Conservation (phyloP, 2,888 invertebrate genomes). For the Podotricha telesiphe region DNA sequence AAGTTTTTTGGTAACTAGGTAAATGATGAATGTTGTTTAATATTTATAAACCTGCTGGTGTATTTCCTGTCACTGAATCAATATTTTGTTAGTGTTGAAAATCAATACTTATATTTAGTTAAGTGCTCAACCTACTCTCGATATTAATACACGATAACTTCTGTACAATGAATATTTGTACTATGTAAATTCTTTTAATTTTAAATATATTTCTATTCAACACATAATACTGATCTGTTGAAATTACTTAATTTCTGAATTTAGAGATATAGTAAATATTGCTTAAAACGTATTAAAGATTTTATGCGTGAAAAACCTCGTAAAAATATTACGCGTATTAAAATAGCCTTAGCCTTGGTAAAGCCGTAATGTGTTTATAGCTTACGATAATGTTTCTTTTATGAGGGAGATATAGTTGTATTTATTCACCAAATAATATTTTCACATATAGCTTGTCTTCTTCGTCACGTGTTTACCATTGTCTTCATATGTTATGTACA, state of each 20-base stretch:
- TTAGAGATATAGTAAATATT: neutral
- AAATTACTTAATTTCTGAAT: neutral
- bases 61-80: neutral
- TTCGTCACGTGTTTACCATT: neutral
- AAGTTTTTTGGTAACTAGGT: neutral
- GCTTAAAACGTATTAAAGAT: neutral
- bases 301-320: neutral
- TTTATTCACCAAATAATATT: constrained; percentile 1
- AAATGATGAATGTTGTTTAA: neutral
- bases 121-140: neutral
- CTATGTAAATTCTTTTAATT: neutral
- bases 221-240: neutral
- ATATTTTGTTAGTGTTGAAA: constrained; percentile 5
- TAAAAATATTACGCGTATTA: constrained; percentile 7
- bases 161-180: neutral
- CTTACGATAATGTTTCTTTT: constrained; percentile 17
- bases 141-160: neutral
- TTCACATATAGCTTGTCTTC: neutral
- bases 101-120: constrained; percentile 6
- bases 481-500: neutral
- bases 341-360: constrained; percentile 1
- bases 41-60: neutral
- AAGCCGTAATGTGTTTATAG: constrained; percentile 24
- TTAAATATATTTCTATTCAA: neutral
- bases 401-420: constrained; percentile 23